Conservation (phyloP, 2,113 vertebrate species). For the Rousettus leschenaultii region DNA sequence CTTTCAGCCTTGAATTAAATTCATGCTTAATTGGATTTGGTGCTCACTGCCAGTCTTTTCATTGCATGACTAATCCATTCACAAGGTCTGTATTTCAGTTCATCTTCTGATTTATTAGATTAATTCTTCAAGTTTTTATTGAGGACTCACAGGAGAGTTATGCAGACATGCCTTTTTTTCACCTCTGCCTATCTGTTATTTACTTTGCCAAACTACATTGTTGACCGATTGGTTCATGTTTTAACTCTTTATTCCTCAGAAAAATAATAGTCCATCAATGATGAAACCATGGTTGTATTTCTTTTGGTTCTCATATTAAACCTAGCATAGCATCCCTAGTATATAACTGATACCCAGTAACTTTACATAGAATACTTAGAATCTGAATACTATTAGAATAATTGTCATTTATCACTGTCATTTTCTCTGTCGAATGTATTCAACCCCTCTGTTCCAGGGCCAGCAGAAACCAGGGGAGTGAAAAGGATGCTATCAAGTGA, state of each 20-base stretch:
- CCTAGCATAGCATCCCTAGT: background rate
- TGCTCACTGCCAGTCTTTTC: background rate
- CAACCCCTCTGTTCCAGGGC: background rate
- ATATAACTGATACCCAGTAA: background rate
- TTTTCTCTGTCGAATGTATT: background rate
- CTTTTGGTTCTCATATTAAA: background rate
- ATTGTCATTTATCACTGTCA: background rate
- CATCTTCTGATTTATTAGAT: background rate
- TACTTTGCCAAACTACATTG: background rate
- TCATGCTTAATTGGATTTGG: background rate
- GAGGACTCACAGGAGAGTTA: background rate
- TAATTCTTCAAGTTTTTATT: background rate
- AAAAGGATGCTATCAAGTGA: background rate
- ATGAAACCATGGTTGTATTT: background rate
- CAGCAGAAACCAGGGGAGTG: background rate
- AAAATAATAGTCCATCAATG: background rate
- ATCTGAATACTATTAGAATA: background rate
- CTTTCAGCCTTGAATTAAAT: constrained; percentile 29
- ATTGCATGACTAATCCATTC: background rate
- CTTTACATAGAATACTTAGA: background rate
- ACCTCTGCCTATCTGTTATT: background rate
- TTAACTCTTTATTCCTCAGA: background rate
- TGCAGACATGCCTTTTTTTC: background rate
- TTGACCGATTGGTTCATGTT: background rate
- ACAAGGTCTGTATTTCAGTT: background rate